Base-by-base conservation (phyloP, 1,140 invertebrate genomes). In the Popillia japonica region DNA sequence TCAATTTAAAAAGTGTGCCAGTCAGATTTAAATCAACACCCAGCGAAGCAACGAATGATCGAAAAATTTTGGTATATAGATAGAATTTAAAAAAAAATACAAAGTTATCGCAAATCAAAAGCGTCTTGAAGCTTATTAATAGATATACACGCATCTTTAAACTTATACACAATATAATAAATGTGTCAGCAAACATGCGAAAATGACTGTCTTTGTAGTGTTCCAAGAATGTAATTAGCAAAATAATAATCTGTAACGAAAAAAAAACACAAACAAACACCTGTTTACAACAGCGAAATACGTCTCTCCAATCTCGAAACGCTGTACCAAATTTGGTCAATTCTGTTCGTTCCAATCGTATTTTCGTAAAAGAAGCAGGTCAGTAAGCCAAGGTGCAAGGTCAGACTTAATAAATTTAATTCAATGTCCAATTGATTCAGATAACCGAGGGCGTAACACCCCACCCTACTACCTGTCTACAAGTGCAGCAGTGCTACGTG, bases 311-410 rank as follows among this genome's bases (percentile, higher is more conserved):
- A n/a, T n/a, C n/a, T n/a, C n/a, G n/a, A n/a, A n/a, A n/a, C n/a
- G n/a, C n/a, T n/a, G n/a, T n/a, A n/a, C n/a, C n/a, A n/a, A n/a
- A 44, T 44, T 3, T 44, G 20, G 61, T 68, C 61, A 68, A 27
- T 34, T 68, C 10, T 34, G 27, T 27, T 68, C 4, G 27, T 27
- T 68, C 4, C 20, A 68, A 68, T 23, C 34, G 34, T 44, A 74
- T 42, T 41, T 74, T 74, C 72, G 34, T 40, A 0, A 76, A 44
- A 40, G 41, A 76, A 76, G 20, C 40, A 23, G 74, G 74, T 76
- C 23, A 76, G 41, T 55, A 41, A 76, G 74, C 74, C 74, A 76
- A 76, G 44, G 74, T 55, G 23, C 42, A 76, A 76, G 74, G 74
- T 27, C 74, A 42, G 4, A 68, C 6, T 68, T 68, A 68, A 68